Evolutionary conservation across 1,140 invertebrate genomes (phyloP).

Genomic region (Melitaea cinxia): DNA sequence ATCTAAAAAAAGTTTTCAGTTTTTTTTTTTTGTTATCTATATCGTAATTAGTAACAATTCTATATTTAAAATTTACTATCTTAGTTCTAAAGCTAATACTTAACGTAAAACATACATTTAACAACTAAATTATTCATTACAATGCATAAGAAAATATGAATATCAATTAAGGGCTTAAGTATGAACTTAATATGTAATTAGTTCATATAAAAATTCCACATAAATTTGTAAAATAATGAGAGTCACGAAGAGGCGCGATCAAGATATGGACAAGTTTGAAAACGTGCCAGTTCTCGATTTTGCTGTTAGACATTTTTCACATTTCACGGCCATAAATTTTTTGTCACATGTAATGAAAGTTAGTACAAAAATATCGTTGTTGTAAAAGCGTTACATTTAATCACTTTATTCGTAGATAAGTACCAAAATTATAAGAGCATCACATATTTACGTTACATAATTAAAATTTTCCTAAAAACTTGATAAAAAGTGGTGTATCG

Average conservation of each 20-base stretch:
- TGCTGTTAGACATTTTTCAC: conserved; percentile 34
- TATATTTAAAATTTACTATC: too few species aligned
- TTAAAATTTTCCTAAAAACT: too few species aligned
- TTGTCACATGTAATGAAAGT: conserved; percentile 48
- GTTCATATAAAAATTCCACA: conserved; percentile 37
- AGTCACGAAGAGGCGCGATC: conserved; percentile 46
- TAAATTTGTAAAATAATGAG: conserved; percentile 39
- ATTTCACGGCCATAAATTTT: conserved; percentile 58
- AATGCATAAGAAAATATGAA: too few species aligned
- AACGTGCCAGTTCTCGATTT: conserved; percentile 53
- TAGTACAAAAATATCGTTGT: conserved; percentile 47
- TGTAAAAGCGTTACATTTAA: conserved; percentile 29
- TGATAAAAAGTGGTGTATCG: too few species aligned
- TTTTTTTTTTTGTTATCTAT: too few species aligned
- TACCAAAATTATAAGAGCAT: background rate
- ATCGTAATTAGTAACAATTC: too few species aligned
- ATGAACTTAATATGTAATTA: background rate
- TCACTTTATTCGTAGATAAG: background rate
- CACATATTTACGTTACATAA: too few species aligned
- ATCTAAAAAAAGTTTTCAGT: too few species aligned
- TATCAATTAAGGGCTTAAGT: too few species aligned
- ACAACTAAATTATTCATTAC: too few species aligned
- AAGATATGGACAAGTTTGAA: conserved; percentile 58
- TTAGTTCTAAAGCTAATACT: too few species aligned
- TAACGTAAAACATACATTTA: too few species aligned